Evolutionary conservation across 2,113 vertebrate species (phyloP).

Genomic region (Amphiprion percula): DNA sequence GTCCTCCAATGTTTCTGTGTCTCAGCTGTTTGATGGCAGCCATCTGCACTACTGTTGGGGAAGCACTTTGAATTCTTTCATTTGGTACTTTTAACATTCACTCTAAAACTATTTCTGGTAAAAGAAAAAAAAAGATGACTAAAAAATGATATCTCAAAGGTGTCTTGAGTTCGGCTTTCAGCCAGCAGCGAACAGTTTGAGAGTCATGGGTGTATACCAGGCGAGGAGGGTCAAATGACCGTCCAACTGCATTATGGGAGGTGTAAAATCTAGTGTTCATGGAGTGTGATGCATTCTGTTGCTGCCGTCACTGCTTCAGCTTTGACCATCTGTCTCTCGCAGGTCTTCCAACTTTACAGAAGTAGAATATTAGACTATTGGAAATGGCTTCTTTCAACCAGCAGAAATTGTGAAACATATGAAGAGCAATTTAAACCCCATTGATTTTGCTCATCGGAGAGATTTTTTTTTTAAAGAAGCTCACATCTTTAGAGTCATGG

Average conservation of each 20-base stretch:
- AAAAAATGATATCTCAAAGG: not conserved
- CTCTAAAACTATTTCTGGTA: not conserved
- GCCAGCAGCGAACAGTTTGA: too few species aligned
- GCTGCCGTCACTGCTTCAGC: not conserved
- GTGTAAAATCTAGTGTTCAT: slow-evolving; percentile 5
- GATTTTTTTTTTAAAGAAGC: too few species aligned
- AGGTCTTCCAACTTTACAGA: too few species aligned
- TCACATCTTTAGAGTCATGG: too few species aligned
- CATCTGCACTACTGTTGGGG: slow-evolving; percentile 12
- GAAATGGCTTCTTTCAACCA: too few species aligned
- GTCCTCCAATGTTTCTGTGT: slow-evolving; percentile 27
- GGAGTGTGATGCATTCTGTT: not conserved
- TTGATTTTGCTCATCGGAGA: too few species aligned
- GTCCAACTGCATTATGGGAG: too few species aligned
- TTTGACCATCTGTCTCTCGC: not conserved
- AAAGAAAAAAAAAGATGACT: too few species aligned
- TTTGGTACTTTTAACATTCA: not conserved
- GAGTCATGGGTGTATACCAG: not conserved
- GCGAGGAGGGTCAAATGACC: not conserved
- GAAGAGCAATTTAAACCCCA: too few species aligned
- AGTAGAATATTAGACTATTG: too few species aligned
- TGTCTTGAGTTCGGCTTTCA: not conserved
- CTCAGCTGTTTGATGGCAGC: slow-evolving; percentile 35
- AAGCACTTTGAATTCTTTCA: slow-evolving; percentile 16
- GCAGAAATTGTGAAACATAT: too few species aligned